Conservation (phyloP, 2,797 vertebrate species). For the Sternotherus odoratus region DNA sequence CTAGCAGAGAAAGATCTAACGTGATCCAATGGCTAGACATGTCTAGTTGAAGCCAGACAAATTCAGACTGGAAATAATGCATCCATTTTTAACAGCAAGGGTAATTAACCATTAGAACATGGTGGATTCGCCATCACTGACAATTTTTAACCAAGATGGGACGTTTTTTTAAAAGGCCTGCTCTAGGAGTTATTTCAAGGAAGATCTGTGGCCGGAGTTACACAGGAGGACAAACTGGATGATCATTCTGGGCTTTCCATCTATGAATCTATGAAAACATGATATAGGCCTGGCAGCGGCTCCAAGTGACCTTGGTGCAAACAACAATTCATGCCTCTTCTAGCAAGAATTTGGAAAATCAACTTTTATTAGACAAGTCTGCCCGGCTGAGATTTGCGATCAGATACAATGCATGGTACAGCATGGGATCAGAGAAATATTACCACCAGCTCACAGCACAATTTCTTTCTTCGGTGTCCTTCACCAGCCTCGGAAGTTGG, state of each 20-base stretch:
- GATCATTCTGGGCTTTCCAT: not conserved
- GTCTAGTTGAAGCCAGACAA: not conserved
- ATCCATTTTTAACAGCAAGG: not conserved
- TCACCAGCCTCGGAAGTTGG: conserved; percentile 61
- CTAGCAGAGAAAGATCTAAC: not conserved
- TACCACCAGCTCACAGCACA: conserved; percentile 49
- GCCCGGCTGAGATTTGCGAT: conserved; percentile 51
- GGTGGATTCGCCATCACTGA: not conserved
- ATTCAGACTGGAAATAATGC: not conserved
- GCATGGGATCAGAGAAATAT: conserved; percentile 51
- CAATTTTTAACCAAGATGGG: not conserved
- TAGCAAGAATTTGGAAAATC: conserved; percentile 36
- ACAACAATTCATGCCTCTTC: conserved; percentile 7
- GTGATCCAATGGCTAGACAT: not conserved
- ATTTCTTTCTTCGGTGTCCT: conserved; percentile 60
- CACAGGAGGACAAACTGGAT: not conserved
- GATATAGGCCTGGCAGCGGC: not conserved
- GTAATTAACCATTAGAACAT: not conserved
- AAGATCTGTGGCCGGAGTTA: not conserved
- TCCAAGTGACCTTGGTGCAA: not conserved
- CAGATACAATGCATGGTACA: not conserved
- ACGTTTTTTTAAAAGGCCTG: not conserved
- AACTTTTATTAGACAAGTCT: conserved; percentile 22
- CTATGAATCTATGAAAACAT: accelerated
- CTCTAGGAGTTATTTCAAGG: not conserved